Evolutionary conservation across 2,888 invertebrate species (phyloP).

Genomic region (Torymus aiolomorphi): DNA sequence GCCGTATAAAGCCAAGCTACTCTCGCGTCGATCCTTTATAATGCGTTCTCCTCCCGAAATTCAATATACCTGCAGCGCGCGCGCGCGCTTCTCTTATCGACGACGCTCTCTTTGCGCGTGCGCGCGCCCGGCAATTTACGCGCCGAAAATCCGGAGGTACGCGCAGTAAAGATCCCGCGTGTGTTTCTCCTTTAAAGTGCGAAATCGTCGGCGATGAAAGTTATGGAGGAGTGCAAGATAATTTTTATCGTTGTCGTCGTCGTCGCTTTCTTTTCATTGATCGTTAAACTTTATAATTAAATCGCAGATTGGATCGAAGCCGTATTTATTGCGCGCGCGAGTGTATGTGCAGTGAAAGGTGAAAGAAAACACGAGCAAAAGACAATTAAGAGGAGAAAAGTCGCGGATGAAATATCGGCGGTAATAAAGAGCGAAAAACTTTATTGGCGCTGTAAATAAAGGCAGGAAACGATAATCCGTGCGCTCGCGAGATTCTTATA

Average conservation of each 20-base stretch:
- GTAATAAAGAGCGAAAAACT: conserved; percentile 13
- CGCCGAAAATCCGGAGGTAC: neutral
- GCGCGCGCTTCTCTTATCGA: too few relatives aligned
- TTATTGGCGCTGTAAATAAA: neutral
- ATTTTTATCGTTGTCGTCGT: conserved; percentile 49
- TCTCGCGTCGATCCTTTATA: neutral
- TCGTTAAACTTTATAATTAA: conserved; percentile 55
- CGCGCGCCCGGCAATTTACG: neutral
- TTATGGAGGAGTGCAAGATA: conserved; percentile 28
- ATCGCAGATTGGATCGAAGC: conserved; percentile 39
- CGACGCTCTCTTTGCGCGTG: too few relatives aligned
- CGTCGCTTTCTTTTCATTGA: conserved; percentile 50
- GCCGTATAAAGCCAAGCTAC: neutral
- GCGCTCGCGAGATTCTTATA: too few relatives aligned
- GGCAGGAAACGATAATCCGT: neutral
- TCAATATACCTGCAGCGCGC: too few relatives aligned
- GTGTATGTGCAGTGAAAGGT: conserved; percentile 32
- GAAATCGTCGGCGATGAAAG: conserved; percentile 17
- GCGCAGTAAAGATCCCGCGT: neutral
- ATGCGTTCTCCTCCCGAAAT: too few relatives aligned
- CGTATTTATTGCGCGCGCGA: conserved; percentile 20
- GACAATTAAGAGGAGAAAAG: conserved; percentile 31
- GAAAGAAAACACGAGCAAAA: conserved; percentile 28
- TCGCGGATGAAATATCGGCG: conserved; percentile 20
- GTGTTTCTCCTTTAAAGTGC: conserved; percentile 24